phyloP scores from a whole-genome alignment of 2,113 vertebrate genomes.

The Sterna hirundo region DNA sequence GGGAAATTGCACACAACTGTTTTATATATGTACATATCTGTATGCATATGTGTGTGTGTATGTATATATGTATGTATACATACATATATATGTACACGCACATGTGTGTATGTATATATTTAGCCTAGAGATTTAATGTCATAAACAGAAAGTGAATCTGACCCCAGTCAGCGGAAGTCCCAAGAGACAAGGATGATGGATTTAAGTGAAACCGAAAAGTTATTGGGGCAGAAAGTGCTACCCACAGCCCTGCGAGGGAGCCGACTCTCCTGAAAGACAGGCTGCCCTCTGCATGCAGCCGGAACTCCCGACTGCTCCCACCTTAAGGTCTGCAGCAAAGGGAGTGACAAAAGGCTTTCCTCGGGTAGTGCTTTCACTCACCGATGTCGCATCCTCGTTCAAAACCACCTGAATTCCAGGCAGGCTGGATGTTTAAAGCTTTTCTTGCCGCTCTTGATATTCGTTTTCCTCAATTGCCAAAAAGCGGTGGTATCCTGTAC shows the following conservation, averaged over 20 bases:
- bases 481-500: neutral
- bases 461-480: neutral
- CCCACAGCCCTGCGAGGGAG: neutral
- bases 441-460: neutral
- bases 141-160: neutral
- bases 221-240: neutral
- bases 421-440: neutral
- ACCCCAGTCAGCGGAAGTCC: neutral
- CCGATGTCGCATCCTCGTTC: fast-evolving
- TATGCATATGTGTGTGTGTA: neutral
- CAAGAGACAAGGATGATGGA: neutral
- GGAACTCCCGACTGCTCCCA: neutral
- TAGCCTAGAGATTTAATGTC: neutral
- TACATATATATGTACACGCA: fast-evolving
- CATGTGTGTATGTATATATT: neutral
- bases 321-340: neutral
- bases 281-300: neutral
- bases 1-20: neutral
- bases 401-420: neutral
- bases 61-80: neutral
- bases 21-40: too few relatives aligned
- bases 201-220: conserved; percentile 4
- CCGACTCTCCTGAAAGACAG: neutral
- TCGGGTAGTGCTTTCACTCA: neutral
- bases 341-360: neutral